Evolutionary conservation across 1,140 invertebrate species (phyloP).

Genomic region (Colletes gigas): DNA sequence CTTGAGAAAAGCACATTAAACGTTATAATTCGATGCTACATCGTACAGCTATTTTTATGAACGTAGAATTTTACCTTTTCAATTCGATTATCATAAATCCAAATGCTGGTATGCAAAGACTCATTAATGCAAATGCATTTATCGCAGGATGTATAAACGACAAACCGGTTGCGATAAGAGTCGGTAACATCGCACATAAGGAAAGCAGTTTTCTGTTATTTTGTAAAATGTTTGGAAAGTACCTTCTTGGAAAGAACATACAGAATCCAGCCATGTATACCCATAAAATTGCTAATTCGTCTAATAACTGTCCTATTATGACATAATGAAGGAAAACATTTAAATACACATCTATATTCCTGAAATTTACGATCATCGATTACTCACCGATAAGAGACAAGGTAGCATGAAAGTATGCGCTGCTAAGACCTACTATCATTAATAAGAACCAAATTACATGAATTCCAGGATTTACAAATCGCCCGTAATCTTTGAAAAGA

Average conservation of each 20-base stretch:
- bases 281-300: conserved; percentile 91
- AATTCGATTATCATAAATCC: conserved; percentile 85
- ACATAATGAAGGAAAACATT: conserved; percentile 28
- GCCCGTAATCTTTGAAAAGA: conserved; percentile 88
- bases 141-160: conserved; percentile 87
- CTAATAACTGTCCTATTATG: conserved; percentile 86
- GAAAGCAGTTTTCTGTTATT: conserved; percentile 84
- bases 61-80: conserved; percentile 81
- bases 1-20: conserved; percentile 76
- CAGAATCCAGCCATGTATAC: conserved; percentile 89
- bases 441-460: conserved; percentile 89
- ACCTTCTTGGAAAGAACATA: conserved; percentile 87
- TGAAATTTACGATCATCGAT: conserved; percentile 3
- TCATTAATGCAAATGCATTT: conserved; percentile 91
- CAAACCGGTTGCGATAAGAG: conserved; percentile 85
- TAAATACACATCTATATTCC: background rate
- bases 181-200: conserved; percentile 82
- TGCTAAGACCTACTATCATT: conserved; percentile 89
- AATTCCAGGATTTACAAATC: conserved; percentile 87
- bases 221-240: conserved; percentile 85
- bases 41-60: background rate
- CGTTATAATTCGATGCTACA: conserved; percentile 21
- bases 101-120: conserved; percentile 86
- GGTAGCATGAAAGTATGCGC: conserved; percentile 92
- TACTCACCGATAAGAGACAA: conserved; percentile 87